Evolutionary conservation across 2,113 vertebrate genomes (phyloP).

Genomic region (Myotis yumanensis): DNA sequence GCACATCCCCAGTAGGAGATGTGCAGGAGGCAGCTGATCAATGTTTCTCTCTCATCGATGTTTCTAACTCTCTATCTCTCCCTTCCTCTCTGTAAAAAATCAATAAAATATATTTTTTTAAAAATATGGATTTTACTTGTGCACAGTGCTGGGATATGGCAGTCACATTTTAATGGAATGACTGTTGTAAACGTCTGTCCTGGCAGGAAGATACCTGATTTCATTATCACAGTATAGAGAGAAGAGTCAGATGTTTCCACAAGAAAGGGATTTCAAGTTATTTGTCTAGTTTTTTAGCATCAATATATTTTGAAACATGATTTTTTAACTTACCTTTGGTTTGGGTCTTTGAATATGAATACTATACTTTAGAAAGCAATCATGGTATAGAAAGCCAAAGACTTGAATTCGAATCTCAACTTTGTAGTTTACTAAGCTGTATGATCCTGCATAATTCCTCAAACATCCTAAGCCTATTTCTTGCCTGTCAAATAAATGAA

Average conservation of each 20-base stretch:
- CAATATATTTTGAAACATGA: conserved; percentile 5
- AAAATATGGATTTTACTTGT: not conserved
- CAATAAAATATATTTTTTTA: too few species aligned
- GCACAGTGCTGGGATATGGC: not conserved
- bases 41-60: too few species aligned
- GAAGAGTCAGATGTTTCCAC: not conserved
- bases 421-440: not conserved
- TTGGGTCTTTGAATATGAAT: not conserved
- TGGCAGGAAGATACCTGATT: not conserved
- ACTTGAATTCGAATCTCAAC: not conserved
- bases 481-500: not conserved
- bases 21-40: too few species aligned
- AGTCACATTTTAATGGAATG: not conserved
- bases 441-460: not conserved
- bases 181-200: not conserved
- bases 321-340: not conserved
- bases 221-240: not conserved
- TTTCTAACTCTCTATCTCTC: too few species aligned
- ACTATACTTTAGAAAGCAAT: not conserved
- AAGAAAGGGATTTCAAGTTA: not conserved
- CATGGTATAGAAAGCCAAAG: not conserved
- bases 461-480: not conserved
- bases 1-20: too few species aligned
- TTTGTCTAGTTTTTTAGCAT: not conserved
- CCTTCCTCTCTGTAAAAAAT: too few species aligned